Evolutionary conservation across 2,888 invertebrate species (phyloP), one percentile per base, ranked within the genome.

Genomic region (Ornithoptera alexandrae): DNA sequence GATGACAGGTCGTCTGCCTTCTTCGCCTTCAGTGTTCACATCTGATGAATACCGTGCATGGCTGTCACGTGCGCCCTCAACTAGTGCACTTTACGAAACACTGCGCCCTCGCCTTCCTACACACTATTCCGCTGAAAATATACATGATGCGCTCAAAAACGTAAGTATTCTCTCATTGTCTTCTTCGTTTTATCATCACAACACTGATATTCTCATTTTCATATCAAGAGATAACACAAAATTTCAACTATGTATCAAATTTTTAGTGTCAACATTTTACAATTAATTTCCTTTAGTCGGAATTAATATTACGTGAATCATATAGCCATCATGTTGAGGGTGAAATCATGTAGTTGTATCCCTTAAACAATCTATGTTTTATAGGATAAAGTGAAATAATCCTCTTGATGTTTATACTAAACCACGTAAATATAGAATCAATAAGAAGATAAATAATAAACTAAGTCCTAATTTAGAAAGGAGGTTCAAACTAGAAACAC

Each of bases 1-100:
- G 59, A 66, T 71, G 69, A 69, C 81, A 92, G 92, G 91, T 84
- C 88, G 87, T 81, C 84, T 92, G 78, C 87, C 89, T 74, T 90
- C 89, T 74, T 90, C 89, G 75, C 88, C 93, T 73, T 90, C 94
- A 81, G 94, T 97, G 85, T 97, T 97, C 92, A 97, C 97, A 75
- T 96, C 97, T 81, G 97, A 97, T 89, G 98, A 98, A 89, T 98
- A 98, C 86, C 95, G 97, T 76, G 97, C 98, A 76, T 98, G 98
- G 98, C 89, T 98, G 82, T 96, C 97, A 73, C 94, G 97, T 66
- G 97, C 97, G 15, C 97, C 97, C 0, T 97, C 97, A 72, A 98
- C 98, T 71, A 97, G 97, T 74, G 98, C 98, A 59, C 96, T 98
- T 77, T 98, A 98, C 86, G 98, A 98, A 84, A 95, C 97, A 81